Evolutionary conservation across 35 echinoderm and acorn worm genomes (phyloP).

Genomic region (Heliocidaris tuberculata): DNA sequence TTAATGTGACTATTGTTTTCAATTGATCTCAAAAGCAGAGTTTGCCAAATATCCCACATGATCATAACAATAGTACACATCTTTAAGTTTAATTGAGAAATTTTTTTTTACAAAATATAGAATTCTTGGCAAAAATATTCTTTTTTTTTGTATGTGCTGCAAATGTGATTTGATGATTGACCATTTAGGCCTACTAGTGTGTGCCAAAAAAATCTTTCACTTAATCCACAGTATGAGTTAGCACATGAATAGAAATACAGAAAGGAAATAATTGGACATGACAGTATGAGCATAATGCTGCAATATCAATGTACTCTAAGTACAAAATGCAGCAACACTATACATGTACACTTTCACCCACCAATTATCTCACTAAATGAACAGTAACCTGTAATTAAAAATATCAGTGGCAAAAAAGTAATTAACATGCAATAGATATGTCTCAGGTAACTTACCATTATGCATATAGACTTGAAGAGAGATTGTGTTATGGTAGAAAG

Average conservation of each 20-base stretch:
- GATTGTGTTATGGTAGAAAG: neutral
- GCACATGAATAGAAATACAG: neutral
- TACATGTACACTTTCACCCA: neutral
- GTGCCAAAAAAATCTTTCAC: neutral
- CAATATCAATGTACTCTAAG: neutral
- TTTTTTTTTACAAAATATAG: too few species aligned
- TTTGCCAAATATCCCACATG: neutral
- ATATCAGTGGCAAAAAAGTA: too few species aligned
- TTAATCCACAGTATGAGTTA: too few species aligned
- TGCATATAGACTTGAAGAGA: neutral
- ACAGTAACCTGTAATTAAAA: too few species aligned
- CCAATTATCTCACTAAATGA: neutral
- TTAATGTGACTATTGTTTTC: too few species aligned
- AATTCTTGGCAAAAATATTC: neutral
- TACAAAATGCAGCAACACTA: neutral
- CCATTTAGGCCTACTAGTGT: neutral
- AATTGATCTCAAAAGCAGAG: too few species aligned
- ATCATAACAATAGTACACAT: neutral
- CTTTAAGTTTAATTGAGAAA: neutral
- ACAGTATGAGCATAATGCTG: neutral
- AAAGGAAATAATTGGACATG: neutral
- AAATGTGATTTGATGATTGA: neutral
- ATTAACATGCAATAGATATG: neutral
- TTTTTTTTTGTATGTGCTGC: neutral
- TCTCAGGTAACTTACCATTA: neutral